Conservation (phyloP, 1,140 invertebrate species). For the Brachionus sp. region DNA sequence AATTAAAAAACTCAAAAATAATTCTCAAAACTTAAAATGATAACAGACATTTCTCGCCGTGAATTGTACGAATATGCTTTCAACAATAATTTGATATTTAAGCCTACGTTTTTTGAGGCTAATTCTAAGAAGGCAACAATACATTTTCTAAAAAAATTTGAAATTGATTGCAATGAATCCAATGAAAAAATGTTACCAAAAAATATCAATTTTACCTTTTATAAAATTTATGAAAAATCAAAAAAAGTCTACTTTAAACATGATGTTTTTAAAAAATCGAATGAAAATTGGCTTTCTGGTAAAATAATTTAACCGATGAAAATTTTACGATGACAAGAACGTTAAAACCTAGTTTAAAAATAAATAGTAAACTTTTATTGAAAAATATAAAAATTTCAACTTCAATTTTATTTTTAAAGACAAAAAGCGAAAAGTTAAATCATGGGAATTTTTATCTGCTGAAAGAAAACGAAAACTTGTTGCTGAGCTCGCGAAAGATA, state of each 20-base stretch:
- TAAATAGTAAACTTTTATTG: neutral
- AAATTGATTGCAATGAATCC: neutral
- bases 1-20: neutral
- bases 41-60: neutral
- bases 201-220: neutral
- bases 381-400: neutral
- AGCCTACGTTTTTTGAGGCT: neutral
- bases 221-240: constrained; percentile 1
- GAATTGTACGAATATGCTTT: constrained; percentile 2
- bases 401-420: neutral
- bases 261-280: neutral
- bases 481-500: neutral
- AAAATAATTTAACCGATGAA: neutral
- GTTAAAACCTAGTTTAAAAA: neutral
- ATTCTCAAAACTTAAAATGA: neutral
- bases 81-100: neutral
- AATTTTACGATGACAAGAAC: neutral
- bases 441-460: neutral
- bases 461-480: neutral
- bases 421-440: no score
- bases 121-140: neutral
- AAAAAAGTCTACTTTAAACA: constrained; percentile 8
- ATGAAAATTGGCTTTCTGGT: neutral
- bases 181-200: neutral
- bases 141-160: neutral